Conservation (phyloP, 2,888 invertebrate species). For the Azorinus chamasolen region DNA sequence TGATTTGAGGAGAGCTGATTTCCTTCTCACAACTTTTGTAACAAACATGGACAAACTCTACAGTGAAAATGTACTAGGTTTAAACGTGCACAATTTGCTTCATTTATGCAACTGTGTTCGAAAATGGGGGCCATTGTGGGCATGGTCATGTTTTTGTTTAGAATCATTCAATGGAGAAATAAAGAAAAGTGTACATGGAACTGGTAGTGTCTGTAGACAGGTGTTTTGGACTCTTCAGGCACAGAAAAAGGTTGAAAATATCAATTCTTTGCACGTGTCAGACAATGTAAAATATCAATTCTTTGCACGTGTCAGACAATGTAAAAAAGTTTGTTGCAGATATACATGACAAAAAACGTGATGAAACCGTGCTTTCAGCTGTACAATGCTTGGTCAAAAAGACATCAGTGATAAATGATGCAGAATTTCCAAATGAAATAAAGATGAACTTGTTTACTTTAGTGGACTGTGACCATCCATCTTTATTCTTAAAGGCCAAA, state of each 20-base stretch:
- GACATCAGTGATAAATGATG: constrained; percentile 7
- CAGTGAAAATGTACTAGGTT: constrained; percentile 4
- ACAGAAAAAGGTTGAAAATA: constrained; percentile 35
- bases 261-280: not conserved
- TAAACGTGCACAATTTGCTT: constrained; percentile 58
- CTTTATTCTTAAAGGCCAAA: constrained; percentile 13
- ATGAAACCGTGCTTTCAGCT: not conserved
- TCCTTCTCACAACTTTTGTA: constrained; percentile 3
- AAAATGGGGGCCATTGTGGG: constrained; percentile 63
- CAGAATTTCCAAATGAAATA: constrained; percentile 14
- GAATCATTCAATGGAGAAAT: constrained; percentile 64
- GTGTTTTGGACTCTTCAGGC: constrained; percentile 60
- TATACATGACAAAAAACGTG: constrained; percentile 6
- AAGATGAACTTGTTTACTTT: constrained; percentile 4
- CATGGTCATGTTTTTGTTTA: constrained; percentile 63
- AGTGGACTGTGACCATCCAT: not conserved
- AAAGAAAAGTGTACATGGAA: constrained; percentile 50
- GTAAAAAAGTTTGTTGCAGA: constrained; percentile 16
- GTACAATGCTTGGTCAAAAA: constrained; percentile 10
- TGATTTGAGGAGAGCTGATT: constrained; percentile 9
- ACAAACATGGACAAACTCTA: not conserved
- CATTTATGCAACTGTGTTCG: constrained; percentile 47
- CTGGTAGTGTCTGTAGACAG: constrained; percentile 54
- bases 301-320: not conserved
- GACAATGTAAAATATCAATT: constrained; percentile 1